phyloP scores from a whole-genome alignment of 1,140 invertebrate genomes.

The Paramacrobiotus metropolitanus region DNA sequence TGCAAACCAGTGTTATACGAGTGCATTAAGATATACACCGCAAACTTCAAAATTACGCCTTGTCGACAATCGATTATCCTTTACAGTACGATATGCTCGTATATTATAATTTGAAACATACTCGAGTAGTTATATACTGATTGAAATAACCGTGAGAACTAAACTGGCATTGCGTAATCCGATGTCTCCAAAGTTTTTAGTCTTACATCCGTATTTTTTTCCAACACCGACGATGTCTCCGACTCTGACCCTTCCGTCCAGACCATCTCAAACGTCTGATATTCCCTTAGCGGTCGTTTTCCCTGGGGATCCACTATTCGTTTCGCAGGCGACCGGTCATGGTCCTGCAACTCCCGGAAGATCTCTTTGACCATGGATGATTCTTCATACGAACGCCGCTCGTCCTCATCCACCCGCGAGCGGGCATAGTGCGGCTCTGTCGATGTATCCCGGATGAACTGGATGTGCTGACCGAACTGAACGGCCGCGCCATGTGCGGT shows the following conservation, averaged over 20 bases:
- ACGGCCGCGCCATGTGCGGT: constrained; percentile 3
- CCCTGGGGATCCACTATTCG: background rate
- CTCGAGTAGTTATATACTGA: no score
- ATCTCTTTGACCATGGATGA: background rate
- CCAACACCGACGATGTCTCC: background rate
- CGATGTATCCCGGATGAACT: no score
- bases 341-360: background rate
- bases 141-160: no score
- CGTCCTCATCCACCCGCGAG: background rate
- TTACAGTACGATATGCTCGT: no score
- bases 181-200: no score
- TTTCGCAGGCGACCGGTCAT: background rate
- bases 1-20: no score
- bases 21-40: no score
- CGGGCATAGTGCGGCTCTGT: no score
- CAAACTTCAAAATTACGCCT: no score
- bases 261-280: constrained; percentile 2
- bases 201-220: background rate
- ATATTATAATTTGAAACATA: no score
- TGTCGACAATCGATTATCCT: no score
- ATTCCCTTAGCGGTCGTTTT: background rate
- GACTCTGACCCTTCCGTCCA: background rate
- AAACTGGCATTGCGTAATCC: no score
- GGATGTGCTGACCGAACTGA: background rate
- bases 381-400: background rate